These are phyloP conservation scores for Alectoris magna DNA, from an alignment of 2,797 vertebrate genomes.

Conservation along the genomic window DNA sequence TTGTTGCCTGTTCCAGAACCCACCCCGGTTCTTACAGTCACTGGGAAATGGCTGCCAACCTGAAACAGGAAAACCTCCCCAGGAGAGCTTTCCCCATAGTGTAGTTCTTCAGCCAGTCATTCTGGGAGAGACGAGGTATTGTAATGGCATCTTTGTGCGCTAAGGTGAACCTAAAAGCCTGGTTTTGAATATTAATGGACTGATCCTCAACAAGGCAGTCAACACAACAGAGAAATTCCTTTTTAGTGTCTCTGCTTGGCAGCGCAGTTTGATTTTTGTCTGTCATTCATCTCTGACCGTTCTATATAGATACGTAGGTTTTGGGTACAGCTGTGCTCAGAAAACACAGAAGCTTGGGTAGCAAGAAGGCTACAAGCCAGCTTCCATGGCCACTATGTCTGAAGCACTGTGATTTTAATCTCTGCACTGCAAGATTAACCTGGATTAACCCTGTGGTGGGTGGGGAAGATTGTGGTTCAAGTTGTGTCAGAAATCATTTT, in stretches of 20 bases:
- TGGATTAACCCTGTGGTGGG: background rate
- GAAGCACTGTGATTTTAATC: background rate
- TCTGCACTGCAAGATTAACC: background rate
- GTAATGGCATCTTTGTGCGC: background rate
- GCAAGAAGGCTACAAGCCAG: background rate
- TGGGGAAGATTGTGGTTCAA: background rate
- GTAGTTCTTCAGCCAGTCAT: background rate
- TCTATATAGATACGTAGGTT: accelerated
- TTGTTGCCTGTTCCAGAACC: slow-evolving; percentile 8
- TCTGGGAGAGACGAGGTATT: background rate
- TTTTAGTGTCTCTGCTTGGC: background rate
- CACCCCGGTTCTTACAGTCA: background rate
- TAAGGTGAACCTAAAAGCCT: background rate
- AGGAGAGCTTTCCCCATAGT: background rate
- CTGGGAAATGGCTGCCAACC: background rate
- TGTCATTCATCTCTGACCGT: background rate
- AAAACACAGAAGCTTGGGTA: background rate
- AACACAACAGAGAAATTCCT: background rate
- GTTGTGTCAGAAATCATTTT: background rate
- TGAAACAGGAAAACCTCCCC: background rate
- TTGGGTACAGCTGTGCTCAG: background rate
- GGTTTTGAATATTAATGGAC: background rate
- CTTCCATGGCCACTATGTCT: background rate
- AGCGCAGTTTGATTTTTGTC: background rate
- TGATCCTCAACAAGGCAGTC: background rate